Conservation (phyloP, 2,113 vertebrate species). For the Emydura subglobosa region DNA sequence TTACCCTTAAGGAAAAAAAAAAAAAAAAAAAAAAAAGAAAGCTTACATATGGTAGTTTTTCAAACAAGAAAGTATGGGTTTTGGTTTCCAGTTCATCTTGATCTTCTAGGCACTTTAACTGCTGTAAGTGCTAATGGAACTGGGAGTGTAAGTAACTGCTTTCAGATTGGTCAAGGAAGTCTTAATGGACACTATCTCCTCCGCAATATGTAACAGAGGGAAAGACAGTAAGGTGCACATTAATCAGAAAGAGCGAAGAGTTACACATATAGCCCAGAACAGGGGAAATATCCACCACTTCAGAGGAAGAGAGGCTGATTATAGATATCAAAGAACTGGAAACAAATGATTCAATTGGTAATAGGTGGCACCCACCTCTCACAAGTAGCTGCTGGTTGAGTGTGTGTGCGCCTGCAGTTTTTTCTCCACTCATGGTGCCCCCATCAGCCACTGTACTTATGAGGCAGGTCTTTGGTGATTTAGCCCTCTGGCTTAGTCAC, state of each 20-base stretch:
- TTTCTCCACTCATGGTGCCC: too few relatives aligned
- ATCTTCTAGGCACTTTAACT: constrained; percentile 57
- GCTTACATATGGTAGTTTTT: constrained; percentile 17
- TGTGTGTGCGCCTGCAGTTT: too few relatives aligned
- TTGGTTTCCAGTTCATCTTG: constrained; percentile 31
- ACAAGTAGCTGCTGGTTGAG: too few relatives aligned
- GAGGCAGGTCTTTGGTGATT: too few relatives aligned
- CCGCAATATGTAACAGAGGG: constrained; percentile 30
- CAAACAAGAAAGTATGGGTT: constrained; percentile 26
- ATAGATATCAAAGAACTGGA: not conserved
- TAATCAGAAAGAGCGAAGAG: not conserved
- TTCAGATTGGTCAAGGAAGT: constrained; percentile 47
- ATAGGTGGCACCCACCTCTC: too few relatives aligned
- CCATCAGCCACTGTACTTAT: too few relatives aligned
- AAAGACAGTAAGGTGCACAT: not conserved
- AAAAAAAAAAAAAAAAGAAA: not conserved
- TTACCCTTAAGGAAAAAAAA: not conserved
- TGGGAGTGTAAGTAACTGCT: constrained; percentile 50
- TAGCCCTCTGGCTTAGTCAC: too few relatives aligned
- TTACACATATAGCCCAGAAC: not conserved
- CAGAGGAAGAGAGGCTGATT: not conserved
- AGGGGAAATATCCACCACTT: not conserved
- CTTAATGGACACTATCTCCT: constrained; percentile 31
- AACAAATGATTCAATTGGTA: not conserved
- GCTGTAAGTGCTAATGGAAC: constrained; percentile 58